These are phyloP conservation scores for Morpho achilles DNA, from an alignment of 2,888 invertebrate genomes.

Conservation along the genomic window DNA sequence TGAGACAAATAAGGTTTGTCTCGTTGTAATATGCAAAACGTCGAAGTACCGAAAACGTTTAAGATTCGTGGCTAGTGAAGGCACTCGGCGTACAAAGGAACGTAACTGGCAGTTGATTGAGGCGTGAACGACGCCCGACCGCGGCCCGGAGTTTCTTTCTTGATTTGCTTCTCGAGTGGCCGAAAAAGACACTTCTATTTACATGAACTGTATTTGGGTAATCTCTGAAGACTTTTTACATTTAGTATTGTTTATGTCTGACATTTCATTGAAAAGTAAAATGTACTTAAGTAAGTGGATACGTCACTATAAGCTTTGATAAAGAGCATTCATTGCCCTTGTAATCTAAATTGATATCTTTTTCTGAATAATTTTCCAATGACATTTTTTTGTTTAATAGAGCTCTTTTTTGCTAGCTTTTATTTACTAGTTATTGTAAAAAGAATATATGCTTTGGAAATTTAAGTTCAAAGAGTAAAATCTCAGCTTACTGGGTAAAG, in stretches of 20 bases:
- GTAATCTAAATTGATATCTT: too few relatives aligned
- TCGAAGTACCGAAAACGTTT: conserved; percentile 11
- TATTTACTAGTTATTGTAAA: too few relatives aligned
- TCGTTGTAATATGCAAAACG: neutral
- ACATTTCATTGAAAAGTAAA: neutral
- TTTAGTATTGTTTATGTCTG: neutral
- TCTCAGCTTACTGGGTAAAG: too few relatives aligned
- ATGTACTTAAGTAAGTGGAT: too few relatives aligned
- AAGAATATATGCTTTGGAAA: too few relatives aligned
- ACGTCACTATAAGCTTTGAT: too few relatives aligned
- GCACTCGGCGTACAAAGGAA: conserved; percentile 63
- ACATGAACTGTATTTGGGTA: conserved; percentile 66
- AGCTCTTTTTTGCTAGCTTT: too few relatives aligned
- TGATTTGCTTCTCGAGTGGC: conserved; percentile 74
- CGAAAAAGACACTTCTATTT: conserved; percentile 74
- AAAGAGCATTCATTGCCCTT: too few relatives aligned
- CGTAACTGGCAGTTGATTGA: conserved; percentile 74
- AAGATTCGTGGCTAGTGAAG: conserved; percentile 46
- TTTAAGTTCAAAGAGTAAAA: too few relatives aligned
- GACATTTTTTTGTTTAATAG: too few relatives aligned
- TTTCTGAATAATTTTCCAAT: too few relatives aligned
- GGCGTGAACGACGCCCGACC: conserved; percentile 73
- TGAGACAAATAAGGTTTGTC: conserved; percentile 4
- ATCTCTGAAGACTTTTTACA: conserved; percentile 34
- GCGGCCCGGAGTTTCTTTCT: conserved; percentile 69